phyloP scores from a whole-genome alignment of 2,113 vertebrate species.

The Grallaria varia region DNA sequence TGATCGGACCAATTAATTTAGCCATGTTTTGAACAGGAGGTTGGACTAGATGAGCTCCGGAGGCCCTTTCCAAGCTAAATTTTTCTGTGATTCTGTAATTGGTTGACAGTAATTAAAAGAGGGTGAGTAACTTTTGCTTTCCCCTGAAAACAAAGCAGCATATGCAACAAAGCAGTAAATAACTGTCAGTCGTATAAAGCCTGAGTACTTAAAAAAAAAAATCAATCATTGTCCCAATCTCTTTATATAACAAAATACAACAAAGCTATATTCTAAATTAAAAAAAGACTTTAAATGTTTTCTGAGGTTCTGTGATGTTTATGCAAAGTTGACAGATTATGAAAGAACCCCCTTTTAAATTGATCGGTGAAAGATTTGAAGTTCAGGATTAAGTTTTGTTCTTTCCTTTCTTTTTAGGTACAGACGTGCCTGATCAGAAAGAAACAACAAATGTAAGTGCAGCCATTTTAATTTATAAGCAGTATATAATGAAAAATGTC shows the following conservation, averaged over 20 bases:
- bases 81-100: neutral
- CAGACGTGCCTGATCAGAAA: constrained; percentile 59
- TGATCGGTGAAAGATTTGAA: neutral
- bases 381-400: neutral
- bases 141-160: neutral
- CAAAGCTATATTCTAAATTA: neutral
- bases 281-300: neutral
- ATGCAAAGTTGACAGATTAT: neutral
- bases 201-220: neutral
- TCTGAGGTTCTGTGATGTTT: neutral
- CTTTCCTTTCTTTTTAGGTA: constrained; percentile 29
- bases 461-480: neutral
- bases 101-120: neutral
- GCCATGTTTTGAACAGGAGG: neutral
- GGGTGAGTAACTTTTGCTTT: neutral
- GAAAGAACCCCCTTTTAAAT: neutral
- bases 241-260: neutral
- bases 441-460: constrained; percentile 71
- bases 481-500: neutral
- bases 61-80: neutral
- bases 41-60: neutral
- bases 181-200: neutral
- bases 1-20: neutral
- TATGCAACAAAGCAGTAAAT: neutral
- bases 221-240: neutral